Evolutionary conservation across 2,797 vertebrate genomes (phyloP).

Genomic region (Spizella passerina): DNA sequence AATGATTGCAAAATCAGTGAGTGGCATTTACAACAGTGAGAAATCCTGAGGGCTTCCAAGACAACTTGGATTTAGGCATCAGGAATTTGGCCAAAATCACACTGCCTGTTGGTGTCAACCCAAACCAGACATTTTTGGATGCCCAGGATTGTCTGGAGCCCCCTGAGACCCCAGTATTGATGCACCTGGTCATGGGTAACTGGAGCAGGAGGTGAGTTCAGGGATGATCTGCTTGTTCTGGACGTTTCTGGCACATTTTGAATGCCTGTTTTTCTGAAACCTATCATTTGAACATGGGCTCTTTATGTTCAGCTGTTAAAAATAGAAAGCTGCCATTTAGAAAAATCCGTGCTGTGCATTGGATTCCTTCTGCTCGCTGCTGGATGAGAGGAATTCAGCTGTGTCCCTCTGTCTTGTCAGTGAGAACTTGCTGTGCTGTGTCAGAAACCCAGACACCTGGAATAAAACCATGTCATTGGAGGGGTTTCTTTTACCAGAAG

Average conservation of each 20-base stretch:
- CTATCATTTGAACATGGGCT: background rate
- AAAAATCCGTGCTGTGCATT: background rate
- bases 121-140: background rate
- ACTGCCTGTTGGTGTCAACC: background rate
- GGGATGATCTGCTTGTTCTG: background rate
- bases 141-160: background rate
- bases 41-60: background rate
- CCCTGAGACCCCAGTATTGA: background rate
- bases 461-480: background rate
- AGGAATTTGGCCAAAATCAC: background rate
- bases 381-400: background rate
- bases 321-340: background rate
- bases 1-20: background rate
- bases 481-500: background rate
- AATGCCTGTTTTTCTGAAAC: background rate
- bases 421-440: background rate
- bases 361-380: background rate
- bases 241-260: background rate
- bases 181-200: fast-evolving
- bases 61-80: background rate
- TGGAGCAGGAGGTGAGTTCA: background rate
- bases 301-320: background rate
- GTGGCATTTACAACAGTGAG: background rate
- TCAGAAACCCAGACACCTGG: background rate
- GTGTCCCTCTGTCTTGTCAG: background rate